Evolutionary conservation across 2,797 vertebrate genomes (phyloP).

Genomic region (Coregonus suidteri): DNA sequence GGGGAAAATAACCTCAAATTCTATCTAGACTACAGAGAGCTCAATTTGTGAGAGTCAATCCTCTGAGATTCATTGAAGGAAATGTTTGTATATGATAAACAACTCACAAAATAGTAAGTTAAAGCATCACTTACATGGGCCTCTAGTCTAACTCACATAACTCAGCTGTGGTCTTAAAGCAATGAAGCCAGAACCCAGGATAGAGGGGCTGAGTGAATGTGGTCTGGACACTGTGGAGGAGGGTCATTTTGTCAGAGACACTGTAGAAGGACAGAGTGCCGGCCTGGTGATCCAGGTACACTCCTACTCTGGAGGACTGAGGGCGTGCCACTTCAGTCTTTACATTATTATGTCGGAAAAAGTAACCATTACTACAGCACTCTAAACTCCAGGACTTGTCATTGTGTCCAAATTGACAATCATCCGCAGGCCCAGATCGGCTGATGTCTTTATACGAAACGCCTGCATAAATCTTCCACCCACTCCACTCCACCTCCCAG

Average conservation of each 20-base stretch:
- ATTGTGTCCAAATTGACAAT: constrained; percentile 12
- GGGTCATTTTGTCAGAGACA: constrained; percentile 14
- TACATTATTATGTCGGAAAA: constrained; percentile 11
- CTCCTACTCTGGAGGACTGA: constrained; percentile 12
- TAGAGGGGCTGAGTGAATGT: constrained; percentile 16
- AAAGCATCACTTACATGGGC: background rate
- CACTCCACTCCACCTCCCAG: constrained; percentile 23
- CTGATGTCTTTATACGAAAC: constrained; percentile 22
- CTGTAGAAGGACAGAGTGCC: constrained; percentile 17
- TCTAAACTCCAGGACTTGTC: constrained; percentile 23
- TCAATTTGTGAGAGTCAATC: background rate
- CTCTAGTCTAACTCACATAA: background rate
- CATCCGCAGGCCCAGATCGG: constrained; percentile 3
- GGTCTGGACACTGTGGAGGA: constrained; percentile 15
- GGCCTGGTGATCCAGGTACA: constrained; percentile 23
- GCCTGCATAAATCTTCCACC: background rate
- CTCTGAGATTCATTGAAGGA: background rate
- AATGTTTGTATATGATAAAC: background rate
- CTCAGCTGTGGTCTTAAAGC: background rate
- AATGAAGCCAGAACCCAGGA: constrained; percentile 3
- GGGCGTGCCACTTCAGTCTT: background rate
- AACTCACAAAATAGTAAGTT: background rate
- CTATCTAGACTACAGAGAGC: background rate
- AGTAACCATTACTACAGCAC: constrained; percentile 2
- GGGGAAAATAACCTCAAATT: background rate